These are phyloP conservation scores for Tachystola acroxantha DNA, from an alignment of 2,888 invertebrate genomes.

Conservation along the genomic window DNA sequence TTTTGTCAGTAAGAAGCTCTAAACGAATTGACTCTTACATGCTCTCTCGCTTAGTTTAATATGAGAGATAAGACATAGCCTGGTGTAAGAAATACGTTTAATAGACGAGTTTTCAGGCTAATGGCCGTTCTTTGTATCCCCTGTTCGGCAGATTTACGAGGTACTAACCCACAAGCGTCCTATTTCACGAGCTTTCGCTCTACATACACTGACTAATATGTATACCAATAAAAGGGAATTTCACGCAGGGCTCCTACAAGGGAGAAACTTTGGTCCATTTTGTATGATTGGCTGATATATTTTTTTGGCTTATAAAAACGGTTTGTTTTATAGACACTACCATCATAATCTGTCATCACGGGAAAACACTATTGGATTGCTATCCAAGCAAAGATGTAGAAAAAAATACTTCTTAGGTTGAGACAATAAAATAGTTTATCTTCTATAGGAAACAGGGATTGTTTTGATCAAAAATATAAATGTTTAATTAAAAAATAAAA, in stretches of 20 bases:
- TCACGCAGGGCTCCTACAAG: not conserved
- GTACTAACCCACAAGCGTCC: conserved; percentile 46
- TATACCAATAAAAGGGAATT: conserved; percentile 3
- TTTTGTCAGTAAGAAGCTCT: not conserved
- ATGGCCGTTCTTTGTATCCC: conserved; percentile 36
- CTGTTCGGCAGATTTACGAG: conserved; percentile 52
- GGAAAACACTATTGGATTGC: no score
- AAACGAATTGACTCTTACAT: not conserved
- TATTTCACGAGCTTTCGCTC: conserved; percentile 28
- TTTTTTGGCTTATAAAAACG: no score
- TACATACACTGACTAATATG: conserved; percentile 6
- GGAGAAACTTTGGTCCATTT: not conserved
- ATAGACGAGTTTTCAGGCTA: conserved; percentile 35
- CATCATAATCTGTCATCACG: no score
- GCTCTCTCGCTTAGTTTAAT: not conserved
- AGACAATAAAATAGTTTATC: no score
- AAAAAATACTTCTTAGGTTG: no score
- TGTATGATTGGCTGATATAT: not conserved
- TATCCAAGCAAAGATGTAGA: no score
- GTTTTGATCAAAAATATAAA: no score
- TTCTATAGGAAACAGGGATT: no score
- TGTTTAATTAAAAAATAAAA: no score
- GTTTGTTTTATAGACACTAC: no score
- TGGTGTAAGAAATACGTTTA: conserved; percentile 10
- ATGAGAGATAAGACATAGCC: not conserved